Percentiles rank a stretch among this genome's conserved stretches.
These are phyloP conservation scores for Acrobasis suavella DNA, from an alignment of 2,888 invertebrate genomes.

Conservation along the genomic window DNA sequence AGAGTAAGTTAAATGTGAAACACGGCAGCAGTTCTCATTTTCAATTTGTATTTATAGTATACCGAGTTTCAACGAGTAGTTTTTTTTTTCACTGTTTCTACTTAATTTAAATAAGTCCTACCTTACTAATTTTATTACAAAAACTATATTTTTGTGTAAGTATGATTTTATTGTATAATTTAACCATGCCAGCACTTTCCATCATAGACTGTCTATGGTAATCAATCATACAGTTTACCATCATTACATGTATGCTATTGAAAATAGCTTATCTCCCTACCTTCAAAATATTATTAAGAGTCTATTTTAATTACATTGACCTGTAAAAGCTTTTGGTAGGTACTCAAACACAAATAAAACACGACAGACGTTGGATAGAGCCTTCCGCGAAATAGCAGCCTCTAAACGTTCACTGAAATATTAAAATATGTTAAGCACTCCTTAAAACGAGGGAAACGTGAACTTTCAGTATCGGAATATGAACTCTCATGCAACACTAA, in stretches of 20 bases:
- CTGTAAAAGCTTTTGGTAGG: not conserved
- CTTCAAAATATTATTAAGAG: too few species aligned
- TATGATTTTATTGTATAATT: too few species aligned
- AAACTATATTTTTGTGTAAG: too few species aligned
- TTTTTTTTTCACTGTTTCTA: too few species aligned
- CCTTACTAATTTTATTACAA: too few species aligned
- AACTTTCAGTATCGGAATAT: not conserved
- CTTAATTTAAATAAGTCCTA: too few species aligned
- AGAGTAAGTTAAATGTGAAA: conserved; percentile 9
- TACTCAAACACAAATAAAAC: conserved; percentile 3
- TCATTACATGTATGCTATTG: too few species aligned
- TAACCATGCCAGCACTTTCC: too few species aligned
- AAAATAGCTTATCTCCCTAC: too few species aligned
- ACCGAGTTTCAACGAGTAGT: too few species aligned
- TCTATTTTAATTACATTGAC: not conserved
- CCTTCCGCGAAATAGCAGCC: not conserved
- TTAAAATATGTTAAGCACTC: conserved; percentile 7
- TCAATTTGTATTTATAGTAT: not conserved
- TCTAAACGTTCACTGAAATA: conserved; percentile 2
- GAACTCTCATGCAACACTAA: conserved; percentile 6
- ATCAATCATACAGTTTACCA: too few species aligned
- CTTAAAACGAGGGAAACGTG: not conserved
- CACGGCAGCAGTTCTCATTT: not conserved
- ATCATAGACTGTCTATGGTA: too few species aligned
- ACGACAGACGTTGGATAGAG: not conserved